Conservation (phyloP, 2,888 invertebrate genomes). For the Yponomeuta evonymella region DNA sequence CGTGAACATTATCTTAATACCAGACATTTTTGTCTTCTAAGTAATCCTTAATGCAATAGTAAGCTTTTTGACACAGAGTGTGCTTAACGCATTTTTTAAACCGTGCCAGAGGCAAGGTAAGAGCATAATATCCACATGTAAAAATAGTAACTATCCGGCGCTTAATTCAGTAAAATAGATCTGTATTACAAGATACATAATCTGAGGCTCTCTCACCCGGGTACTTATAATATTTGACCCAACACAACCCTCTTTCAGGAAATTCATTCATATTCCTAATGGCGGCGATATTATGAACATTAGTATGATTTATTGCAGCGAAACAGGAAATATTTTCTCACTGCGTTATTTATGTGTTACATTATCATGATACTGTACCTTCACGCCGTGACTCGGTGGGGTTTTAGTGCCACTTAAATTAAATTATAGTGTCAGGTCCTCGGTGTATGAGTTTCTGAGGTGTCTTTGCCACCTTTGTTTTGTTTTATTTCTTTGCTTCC, state of each 20-base stretch:
- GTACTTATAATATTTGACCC: conserved; percentile 9
- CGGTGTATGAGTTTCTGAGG: background rate
- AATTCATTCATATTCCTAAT: conserved; percentile 34
- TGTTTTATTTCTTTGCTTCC: too few species aligned
- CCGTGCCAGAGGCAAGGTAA: too few species aligned
- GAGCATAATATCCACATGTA: too few species aligned
- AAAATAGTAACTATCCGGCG: too few species aligned
- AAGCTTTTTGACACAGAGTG: too few species aligned
- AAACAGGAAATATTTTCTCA: conserved; percentile 14
- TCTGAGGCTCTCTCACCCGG: background rate
- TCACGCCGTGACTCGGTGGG: background rate
- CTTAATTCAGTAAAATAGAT: too few species aligned
- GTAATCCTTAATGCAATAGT: too few species aligned
- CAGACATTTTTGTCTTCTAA: too few species aligned
- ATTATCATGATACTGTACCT: conserved; percentile 6
- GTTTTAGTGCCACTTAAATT: background rate
- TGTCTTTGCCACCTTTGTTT: background rate
- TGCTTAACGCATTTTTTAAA: too few species aligned
- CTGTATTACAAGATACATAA: background rate
- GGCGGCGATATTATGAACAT: conserved; percentile 23
- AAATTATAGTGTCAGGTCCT: background rate
- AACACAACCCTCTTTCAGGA: conserved; percentile 18
- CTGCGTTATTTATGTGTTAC: conserved; percentile 10
- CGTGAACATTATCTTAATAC: too few species aligned
- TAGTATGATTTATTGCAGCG: conserved; percentile 13